phyloP scores from a whole-genome alignment of 2,113 vertebrate species.

The Dasypus novemcinctus region DNA sequence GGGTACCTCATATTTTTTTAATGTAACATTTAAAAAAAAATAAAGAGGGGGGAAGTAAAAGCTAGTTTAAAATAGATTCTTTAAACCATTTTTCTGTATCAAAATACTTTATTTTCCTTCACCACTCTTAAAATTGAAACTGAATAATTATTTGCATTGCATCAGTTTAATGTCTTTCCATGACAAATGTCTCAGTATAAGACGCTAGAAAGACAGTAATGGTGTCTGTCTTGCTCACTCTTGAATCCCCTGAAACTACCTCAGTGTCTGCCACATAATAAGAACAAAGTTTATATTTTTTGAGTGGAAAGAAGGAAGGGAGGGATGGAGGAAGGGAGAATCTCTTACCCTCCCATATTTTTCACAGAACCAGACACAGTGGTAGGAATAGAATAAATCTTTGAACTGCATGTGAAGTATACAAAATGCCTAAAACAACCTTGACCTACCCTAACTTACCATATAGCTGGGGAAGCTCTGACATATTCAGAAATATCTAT shows the following conservation, averaged over 20 bases:
- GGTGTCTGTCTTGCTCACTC: neutral
- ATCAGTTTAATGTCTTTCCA: slow-evolving; percentile 12
- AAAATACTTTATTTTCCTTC: neutral
- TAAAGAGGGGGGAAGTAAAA: no score
- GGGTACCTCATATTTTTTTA: no score
- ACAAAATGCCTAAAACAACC: neutral
- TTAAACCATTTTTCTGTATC: neutral
- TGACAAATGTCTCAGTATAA: neutral
- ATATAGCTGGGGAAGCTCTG: neutral
- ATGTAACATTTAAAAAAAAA: no score
- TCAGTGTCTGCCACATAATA: neutral
- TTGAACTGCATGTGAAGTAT: neutral
- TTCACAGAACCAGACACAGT: neutral
- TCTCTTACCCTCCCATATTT: neutral
- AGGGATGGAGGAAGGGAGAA: neutral
- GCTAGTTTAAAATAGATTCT: neutral
- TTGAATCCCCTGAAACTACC: neutral
- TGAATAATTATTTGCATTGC: neutral
- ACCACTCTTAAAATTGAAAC: neutral
- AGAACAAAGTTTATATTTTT: neutral
- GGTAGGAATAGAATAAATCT: neutral
- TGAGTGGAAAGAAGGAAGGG: neutral
- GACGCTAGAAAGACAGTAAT: neutral
- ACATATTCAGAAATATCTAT: neutral
- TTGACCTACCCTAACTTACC: neutral